These are phyloP conservation scores for Brachypodius melanocephalos DNA, from an alignment of 2,113 vertebrate species.

Conservation along the genomic window DNA sequence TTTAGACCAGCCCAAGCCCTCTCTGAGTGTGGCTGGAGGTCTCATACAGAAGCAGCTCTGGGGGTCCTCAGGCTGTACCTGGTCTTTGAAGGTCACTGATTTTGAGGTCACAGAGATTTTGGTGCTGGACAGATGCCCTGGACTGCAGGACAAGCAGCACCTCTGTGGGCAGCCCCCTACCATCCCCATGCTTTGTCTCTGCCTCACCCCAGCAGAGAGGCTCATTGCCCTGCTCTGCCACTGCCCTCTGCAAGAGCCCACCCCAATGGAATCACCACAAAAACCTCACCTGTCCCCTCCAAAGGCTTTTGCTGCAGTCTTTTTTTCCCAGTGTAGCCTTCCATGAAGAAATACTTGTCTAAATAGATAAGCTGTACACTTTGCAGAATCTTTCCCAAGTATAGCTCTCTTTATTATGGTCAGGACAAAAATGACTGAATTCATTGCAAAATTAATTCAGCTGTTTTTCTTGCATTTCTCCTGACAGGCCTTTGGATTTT, in stretches of 20 bases:
- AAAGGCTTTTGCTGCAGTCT: background rate
- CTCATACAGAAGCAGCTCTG: background rate
- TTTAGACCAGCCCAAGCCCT: background rate
- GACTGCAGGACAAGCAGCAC: rapidly evolving
- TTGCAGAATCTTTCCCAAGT: background rate
- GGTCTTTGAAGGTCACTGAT: background rate
- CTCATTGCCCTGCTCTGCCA: background rate
- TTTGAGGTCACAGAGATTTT: background rate
- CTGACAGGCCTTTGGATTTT: background rate
- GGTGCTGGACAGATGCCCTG: background rate
- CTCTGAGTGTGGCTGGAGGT: background rate
- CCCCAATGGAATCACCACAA: background rate
- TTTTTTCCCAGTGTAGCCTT: background rate
- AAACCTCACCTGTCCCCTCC: background rate
- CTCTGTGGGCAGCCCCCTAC: background rate
- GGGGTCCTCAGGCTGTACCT: rapidly evolving
- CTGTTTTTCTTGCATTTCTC: background rate
- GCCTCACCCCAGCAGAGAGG: background rate
- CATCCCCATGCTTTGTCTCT: background rate
- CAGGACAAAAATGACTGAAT: background rate
- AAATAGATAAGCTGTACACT: background rate
- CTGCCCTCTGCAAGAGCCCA: background rate
- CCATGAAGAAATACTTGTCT: background rate
- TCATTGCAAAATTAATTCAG: background rate
- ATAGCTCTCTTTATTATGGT: background rate